Evolutionary conservation across 2,888 invertebrate genomes (phyloP), one percentile per base, ranked within the genome.

Genomic region (Epistrophe grossulariae): DNA sequence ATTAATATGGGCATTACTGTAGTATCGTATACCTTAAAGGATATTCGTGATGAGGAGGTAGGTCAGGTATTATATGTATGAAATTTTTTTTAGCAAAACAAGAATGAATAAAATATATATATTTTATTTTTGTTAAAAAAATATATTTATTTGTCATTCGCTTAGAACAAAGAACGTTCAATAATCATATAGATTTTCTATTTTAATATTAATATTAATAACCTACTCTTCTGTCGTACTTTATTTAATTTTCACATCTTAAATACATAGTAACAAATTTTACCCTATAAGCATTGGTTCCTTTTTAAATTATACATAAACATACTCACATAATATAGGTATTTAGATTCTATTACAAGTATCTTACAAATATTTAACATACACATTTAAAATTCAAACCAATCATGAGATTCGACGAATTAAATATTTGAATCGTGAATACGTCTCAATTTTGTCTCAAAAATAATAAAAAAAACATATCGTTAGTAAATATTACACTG

Each of bases 1-100:
- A 98, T 98, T 89, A 98, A 98, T 91, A 98, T 98, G 98, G 98
- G 98, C 59, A 98, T 98, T 90, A 98, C 98, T 10, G 98, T 98
- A 0, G 98, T 98, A 15, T 98, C 98, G 0, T 98, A 98, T 92
- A 98, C 98, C 0, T 94, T 98, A 38, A 98, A 98, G 93, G 98
- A 98, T 93, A 97, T 98, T 88, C 94, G 98, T 88, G 98, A 98
- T 91, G 98, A 98, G 93, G 98, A 98, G 96, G 98, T 98, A 94
- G 93, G 93, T 24, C 17, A 13, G 28, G 7, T 35, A n/a, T 35
- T 9, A 35, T 31, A 31, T 31, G 35, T 31, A 28, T 28, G 2
- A 4, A 31, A 31, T 31, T 31, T 31, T 31, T 31, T 31, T 31
- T 1, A 35, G 31, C 31, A 31, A 31, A 31, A n/a, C n/a, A n/a